phyloP scores from a whole-genome alignment of 2,797 vertebrate genomes.

The Paguma larvata region DNA sequence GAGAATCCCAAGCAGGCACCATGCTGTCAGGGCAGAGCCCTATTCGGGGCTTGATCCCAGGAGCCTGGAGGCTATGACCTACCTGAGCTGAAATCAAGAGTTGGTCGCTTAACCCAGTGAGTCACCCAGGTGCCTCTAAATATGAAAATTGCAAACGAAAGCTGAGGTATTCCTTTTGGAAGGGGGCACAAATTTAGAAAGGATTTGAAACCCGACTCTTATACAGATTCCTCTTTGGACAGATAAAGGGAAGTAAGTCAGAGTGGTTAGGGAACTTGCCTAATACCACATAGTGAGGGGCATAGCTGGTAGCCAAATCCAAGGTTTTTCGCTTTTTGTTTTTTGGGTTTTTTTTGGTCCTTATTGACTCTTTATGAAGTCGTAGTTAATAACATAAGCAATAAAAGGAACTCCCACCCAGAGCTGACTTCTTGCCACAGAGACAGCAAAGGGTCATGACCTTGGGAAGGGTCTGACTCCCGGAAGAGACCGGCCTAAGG shows the following conservation, averaged over 20 bases:
- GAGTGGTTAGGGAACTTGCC: neutral
- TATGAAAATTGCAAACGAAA: neutral
- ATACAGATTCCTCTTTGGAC: neutral
- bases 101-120: accelerated
- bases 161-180: neutral
- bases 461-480: neutral
- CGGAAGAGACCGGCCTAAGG: neutral
- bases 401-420: neutral
- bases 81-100: neutral
- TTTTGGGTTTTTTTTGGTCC: neutral
- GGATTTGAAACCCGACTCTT: neutral
- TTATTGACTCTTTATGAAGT: neutral
- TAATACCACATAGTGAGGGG: neutral
- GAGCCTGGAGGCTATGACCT: neutral
- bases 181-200: neutral
- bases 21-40: neutral
- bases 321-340: neutral
- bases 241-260: neutral
- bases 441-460: neutral
- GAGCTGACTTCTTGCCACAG: neutral
- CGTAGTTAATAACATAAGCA: neutral
- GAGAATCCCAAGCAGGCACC: neutral
- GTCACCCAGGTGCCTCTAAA: neutral
- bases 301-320: neutral
- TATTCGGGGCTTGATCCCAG: neutral